These are phyloP conservation scores for Salvator merianae DNA, from an alignment of 2,113 vertebrate genomes.

Conservation along the genomic window DNA sequence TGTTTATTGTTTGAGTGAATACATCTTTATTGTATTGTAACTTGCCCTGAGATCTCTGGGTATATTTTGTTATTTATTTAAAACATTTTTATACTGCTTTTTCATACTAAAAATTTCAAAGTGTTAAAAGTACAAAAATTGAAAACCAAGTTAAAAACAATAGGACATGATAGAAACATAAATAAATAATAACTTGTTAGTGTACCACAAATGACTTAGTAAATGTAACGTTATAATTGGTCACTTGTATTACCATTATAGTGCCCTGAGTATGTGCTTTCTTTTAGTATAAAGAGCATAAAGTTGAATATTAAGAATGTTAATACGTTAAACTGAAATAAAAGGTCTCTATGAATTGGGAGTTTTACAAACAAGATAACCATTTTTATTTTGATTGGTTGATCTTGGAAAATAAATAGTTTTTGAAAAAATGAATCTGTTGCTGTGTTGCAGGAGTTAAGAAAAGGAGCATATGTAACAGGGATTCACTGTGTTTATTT, in stretches of 20 bases:
- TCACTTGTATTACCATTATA: not conserved
- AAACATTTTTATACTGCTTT: no score
- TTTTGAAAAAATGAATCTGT: not conserved
- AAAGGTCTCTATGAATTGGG: not conserved
- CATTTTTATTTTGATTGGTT: not conserved
- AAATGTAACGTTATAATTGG: not conserved
- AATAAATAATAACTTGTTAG: no score
- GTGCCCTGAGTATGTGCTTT: not conserved
- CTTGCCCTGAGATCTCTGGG: no score
- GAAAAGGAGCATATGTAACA: constrained; percentile 2
- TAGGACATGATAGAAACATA: no score
- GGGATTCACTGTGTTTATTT: constrained; percentile 30
- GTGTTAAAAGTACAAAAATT: no score
- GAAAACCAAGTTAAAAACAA: no score
- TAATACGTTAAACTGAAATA: not conserved
- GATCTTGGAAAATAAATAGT: not conserved
- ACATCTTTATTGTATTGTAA: no score
- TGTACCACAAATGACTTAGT: not conserved
- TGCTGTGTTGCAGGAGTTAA: not conserved
- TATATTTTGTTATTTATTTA: no score
- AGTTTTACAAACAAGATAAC: not conserved
- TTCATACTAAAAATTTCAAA: no score
- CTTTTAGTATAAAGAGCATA: not conserved
- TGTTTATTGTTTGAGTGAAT: no score
- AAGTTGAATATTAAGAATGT: not conserved